These are phyloP conservation scores for Ceramica pisi DNA, from an alignment of 2,888 invertebrate genomes.

Conservation along the genomic window DNA sequence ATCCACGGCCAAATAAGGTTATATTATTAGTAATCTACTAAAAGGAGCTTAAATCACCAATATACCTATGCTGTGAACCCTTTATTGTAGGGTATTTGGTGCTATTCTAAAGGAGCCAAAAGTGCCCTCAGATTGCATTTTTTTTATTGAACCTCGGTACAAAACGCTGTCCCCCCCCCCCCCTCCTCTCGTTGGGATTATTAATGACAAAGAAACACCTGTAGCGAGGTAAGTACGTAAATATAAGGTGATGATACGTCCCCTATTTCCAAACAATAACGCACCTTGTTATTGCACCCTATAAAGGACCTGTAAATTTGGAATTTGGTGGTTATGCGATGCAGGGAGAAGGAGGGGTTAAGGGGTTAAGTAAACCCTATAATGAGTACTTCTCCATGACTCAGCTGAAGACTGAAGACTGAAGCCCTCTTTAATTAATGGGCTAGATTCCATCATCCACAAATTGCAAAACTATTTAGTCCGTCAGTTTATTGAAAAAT, in stretches of 20 bases:
- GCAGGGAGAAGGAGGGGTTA: too few relatives aligned
- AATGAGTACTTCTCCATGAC: too few relatives aligned
- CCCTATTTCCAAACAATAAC: background rate
- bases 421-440: too few relatives aligned
- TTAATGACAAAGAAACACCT: slow-evolving; percentile 7
- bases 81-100: background rate
- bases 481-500: too few relatives aligned
- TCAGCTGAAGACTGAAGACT: too few relatives aligned
- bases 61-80: background rate
- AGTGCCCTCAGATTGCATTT: too few relatives aligned
- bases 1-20: too few relatives aligned
- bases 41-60: background rate
- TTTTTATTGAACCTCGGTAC: background rate
- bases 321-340: background rate
- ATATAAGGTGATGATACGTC: background rate
- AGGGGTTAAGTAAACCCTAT: too few relatives aligned
- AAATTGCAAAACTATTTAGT: too few relatives aligned
- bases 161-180: background rate
- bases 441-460: too few relatives aligned
- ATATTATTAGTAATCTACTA: too few relatives aligned
- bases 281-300: background rate
- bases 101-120: background rate
- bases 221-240: too few relatives aligned
- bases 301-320: background rate
- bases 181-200: background rate